Evolutionary conservation across 1,140 invertebrate species (phyloP).

Genomic region (Brachionus sp.): DNA sequence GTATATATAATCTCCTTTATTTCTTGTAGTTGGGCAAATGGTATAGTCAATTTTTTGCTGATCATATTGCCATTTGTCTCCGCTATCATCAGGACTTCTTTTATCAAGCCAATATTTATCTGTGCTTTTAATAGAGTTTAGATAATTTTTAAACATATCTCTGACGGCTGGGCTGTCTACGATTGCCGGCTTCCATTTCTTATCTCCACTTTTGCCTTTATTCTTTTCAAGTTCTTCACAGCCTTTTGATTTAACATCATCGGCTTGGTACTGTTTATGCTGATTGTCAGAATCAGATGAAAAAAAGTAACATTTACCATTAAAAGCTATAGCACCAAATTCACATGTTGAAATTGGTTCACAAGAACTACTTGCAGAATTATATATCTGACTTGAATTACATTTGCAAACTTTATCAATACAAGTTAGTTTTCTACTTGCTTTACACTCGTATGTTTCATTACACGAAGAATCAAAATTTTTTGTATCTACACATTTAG

Average conservation of each 20-base stretch:
- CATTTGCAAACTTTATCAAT: background rate
- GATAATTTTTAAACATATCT: background rate
- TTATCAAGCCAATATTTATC: background rate
- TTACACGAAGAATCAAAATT: background rate
- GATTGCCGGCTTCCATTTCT: background rate
- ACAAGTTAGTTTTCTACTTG: background rate
- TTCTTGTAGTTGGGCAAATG: background rate
- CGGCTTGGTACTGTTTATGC: no score
- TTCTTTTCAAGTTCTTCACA: background rate
- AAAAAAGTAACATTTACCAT: background rate
- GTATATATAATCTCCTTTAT: background rate
- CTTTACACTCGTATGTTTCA: background rate
- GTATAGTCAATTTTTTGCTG: background rate
- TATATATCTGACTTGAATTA: background rate
- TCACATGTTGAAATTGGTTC: background rate
- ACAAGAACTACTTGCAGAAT: background rate
- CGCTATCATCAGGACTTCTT: background rate
- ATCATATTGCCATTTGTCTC: background rate
- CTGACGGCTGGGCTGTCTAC: background rate
- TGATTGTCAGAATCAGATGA: background rate
- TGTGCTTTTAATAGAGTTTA: background rate
- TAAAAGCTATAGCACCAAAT: background rate
- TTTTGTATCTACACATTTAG: background rate
- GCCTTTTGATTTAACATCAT: background rate
- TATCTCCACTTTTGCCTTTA: background rate